These are phyloP conservation scores for Propithecus deckenii DNA, from an alignment of 2,797 vertebrate genomes.

Conservation along the genomic window DNA sequence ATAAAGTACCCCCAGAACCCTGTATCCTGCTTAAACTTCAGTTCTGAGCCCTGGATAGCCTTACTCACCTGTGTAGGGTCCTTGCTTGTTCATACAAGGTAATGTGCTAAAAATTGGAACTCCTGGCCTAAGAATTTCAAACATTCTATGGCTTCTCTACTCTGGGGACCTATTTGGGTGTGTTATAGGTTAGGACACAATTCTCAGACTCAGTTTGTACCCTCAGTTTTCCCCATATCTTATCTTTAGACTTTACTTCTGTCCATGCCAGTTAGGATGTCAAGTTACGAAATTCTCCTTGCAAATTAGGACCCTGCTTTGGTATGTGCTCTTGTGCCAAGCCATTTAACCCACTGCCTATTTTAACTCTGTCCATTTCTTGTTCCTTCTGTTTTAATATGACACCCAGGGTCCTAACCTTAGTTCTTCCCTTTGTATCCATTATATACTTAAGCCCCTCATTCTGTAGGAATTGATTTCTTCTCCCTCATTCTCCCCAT, in stretches of 20 bases:
- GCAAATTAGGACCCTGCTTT: constrained; percentile 46
- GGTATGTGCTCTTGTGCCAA: constrained; percentile 41
- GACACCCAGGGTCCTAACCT: not conserved
- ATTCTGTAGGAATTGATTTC: not conserved
- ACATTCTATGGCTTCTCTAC: not conserved
- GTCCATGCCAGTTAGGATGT: constrained; percentile 17
- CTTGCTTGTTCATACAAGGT: not conserved
- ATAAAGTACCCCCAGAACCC: not conserved
- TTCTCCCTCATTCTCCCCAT: not conserved
- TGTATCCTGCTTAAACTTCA: not conserved
- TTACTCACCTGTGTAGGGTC: not conserved
- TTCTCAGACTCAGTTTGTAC: not conserved
- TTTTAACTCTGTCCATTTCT: constrained; percentile 52
- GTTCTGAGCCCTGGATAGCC: not conserved
- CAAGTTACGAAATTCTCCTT: constrained; percentile 40
- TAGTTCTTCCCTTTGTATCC: constrained; percentile 7
- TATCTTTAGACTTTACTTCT: constrained; percentile 23
- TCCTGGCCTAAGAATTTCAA: constrained; percentile 36
- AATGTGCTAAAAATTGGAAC: not conserved
- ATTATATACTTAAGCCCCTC: constrained; percentile 4
- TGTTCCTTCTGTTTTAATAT: constrained; percentile 39
- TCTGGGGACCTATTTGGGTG: not conserved
- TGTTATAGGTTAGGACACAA: not conserved
- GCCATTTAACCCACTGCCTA: constrained; percentile 18
- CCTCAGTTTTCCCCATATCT: not conserved